These are phyloP conservation scores for Amazona finschi DNA, from an alignment of 2,797 vertebrate species.

Conservation along the genomic window DNA sequence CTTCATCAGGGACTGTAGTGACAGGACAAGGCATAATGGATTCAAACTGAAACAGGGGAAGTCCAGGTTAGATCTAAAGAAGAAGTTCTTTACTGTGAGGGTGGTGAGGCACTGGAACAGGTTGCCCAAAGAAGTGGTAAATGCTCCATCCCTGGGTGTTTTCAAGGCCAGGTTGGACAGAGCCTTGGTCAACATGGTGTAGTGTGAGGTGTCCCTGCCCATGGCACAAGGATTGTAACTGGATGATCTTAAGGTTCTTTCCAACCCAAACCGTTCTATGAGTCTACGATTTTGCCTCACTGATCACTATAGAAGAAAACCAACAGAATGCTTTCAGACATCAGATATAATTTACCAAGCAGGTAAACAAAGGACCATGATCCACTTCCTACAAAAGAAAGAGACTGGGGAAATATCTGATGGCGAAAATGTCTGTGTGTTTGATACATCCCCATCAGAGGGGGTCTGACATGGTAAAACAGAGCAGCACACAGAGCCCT, in stretches of 20 bases:
- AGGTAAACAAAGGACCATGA: not conserved
- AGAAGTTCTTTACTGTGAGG: not conserved
- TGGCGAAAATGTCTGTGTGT: not conserved
- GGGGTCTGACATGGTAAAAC: not conserved
- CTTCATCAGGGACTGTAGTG: not conserved
- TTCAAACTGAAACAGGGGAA: not conserved
- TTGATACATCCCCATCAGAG: not conserved
- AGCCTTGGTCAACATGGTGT: not conserved
- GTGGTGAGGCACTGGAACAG: not conserved
- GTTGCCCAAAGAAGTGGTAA: not conserved
- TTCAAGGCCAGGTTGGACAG: not conserved
- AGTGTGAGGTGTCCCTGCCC: not conserved
- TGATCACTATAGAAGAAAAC: rapidly evolving
- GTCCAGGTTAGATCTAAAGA: not conserved
- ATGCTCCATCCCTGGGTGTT: not conserved
- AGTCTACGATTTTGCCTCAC: not conserved
- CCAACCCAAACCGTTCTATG: not conserved
- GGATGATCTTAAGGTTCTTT: not conserved
- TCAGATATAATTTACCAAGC: not conserved
- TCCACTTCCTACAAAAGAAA: not conserved
- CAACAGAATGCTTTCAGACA: not conserved
- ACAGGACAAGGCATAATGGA: not conserved
- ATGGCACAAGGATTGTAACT: not conserved
- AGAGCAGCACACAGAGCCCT: not conserved
- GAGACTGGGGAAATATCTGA: not conserved